These are phyloP conservation scores for Ginglymostoma cirratum DNA, from an alignment of 2,113 vertebrate species.

Conservation along the genomic window DNA sequence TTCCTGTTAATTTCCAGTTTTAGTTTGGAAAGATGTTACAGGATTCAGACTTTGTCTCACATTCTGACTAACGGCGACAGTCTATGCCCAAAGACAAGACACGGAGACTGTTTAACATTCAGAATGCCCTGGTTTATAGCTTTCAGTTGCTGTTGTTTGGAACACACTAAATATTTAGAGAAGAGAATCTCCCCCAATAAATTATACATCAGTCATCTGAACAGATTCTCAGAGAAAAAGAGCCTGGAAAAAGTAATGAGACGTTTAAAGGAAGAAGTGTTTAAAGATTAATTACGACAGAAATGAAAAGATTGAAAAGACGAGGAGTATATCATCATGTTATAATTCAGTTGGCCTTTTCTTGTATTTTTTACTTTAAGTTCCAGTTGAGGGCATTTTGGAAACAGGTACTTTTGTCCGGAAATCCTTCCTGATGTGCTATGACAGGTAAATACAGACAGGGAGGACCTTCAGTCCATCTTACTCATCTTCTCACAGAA, in stretches of 20 bases:
- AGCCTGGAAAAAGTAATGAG: background rate
- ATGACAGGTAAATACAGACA: background rate
- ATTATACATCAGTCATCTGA: background rate
- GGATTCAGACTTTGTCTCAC: background rate
- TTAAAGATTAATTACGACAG: background rate
- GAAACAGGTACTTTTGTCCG: background rate
- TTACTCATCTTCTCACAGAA: background rate
- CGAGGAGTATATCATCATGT: background rate
- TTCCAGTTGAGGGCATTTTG: background rate
- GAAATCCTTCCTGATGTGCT: background rate
- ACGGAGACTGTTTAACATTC: background rate
- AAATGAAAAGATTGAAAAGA: background rate
- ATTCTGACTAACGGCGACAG: background rate
- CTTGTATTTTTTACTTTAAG: background rate
- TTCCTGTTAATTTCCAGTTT: constrained; percentile 28
- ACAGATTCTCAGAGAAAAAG: background rate
- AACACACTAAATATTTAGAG: background rate
- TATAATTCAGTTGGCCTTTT: background rate
- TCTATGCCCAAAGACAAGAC: background rate
- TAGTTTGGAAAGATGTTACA: constrained; percentile 3
- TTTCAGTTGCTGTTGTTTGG: background rate
- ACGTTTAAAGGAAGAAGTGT: background rate
- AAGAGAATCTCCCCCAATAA: background rate
- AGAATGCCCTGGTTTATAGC: background rate
- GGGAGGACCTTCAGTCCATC: background rate